These are phyloP conservation scores for Limnothrissa miodon DNA, from an alignment of 2,113 vertebrate species.

Conservation along the genomic window DNA sequence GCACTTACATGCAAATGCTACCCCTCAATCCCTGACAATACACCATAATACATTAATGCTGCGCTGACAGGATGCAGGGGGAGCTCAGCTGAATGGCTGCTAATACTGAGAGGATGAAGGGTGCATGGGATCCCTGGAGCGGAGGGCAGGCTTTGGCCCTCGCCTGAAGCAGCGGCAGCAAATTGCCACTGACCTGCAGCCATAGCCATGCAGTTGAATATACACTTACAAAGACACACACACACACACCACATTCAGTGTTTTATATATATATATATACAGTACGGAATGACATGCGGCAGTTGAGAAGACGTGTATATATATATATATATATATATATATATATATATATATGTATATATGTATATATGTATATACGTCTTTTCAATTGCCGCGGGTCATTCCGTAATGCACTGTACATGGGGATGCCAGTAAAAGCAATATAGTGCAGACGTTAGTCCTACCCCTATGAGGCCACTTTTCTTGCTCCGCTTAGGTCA, in stretches of 20 bases:
- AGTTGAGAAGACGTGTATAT: too few species aligned
- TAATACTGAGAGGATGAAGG: background rate
- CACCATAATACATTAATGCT: background rate
- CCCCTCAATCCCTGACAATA: background rate
- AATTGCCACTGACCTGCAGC: background rate
- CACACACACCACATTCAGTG: background rate
- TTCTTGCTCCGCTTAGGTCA: background rate
- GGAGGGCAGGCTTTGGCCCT: background rate
- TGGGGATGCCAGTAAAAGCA: constrained; percentile 2
- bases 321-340: too few species aligned
- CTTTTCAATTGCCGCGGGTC: background rate
- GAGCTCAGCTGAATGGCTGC: background rate
- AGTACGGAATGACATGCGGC: too few species aligned
- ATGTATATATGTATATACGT: background rate
- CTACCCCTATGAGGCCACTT: background rate
- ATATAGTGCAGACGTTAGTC: constrained; percentile 3
- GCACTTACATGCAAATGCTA: background rate
- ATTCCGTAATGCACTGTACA: constrained; percentile 11
- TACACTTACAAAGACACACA: background rate
- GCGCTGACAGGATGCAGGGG: background rate
- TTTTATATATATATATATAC: too few species aligned
- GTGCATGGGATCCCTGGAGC: background rate
- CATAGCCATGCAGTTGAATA: constrained; percentile 55
- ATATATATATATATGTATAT: background rate
- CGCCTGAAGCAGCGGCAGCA: background rate